phyloP scores from a whole-genome alignment of 2,113 vertebrate species.

The Rhizomys pruinosus region DNA sequence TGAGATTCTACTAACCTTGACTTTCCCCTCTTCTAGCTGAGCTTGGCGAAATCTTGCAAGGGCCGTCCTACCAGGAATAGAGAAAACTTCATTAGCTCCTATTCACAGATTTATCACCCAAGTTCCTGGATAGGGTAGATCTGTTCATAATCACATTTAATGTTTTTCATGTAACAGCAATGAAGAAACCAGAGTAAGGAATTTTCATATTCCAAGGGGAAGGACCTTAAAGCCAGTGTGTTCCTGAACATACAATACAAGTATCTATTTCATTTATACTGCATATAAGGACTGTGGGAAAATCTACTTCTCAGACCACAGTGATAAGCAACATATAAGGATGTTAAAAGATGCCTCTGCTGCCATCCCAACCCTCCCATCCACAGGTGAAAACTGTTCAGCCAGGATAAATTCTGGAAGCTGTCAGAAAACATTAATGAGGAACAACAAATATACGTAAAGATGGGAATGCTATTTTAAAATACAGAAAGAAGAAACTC shows the following conservation, averaged over 20 bases:
- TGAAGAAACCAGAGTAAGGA: not conserved
- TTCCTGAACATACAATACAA: not conserved
- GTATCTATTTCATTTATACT: not conserved
- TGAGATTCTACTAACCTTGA: conserved; percentile 89
- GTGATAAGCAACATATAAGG: not conserved
- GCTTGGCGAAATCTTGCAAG: conserved; percentile 98
- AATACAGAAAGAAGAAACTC: not conserved
- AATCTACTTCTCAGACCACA: not conserved
- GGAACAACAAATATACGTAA: not conserved
- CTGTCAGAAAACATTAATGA: not conserved
- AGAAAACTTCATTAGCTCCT: not conserved
- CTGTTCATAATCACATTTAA: not conserved
- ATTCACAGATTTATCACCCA: not conserved
- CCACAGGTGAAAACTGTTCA: not conserved
- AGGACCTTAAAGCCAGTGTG: not conserved
- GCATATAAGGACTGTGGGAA: not conserved
- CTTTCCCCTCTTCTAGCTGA: conserved; percentile 96
- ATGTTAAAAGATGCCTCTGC: not conserved
- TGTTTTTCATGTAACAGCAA: not conserved
- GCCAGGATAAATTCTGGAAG: not conserved
- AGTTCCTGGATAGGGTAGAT: not conserved
- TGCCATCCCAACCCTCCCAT: not conserved
- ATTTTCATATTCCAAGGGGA: not conserved
- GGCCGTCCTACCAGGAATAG: conserved; percentile 91
- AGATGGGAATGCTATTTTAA: not conserved